phyloP scores from a whole-genome alignment of 2,797 vertebrate genomes.

The Artibeus jamaicensis region DNA sequence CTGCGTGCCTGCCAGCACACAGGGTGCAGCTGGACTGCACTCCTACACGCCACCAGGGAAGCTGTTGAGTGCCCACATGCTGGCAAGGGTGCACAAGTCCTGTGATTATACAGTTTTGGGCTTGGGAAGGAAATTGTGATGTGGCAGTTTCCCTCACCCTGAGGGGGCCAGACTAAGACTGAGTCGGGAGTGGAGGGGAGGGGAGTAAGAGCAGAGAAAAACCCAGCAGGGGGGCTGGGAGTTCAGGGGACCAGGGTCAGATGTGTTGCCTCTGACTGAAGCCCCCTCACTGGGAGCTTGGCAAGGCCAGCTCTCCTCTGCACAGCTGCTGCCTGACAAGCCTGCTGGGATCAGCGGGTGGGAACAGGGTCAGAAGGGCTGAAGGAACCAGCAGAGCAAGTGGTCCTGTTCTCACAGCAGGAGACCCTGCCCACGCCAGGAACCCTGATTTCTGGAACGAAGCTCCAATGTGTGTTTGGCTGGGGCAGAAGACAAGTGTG shows the following conservation, averaged over 20 bases:
- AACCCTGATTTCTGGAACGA: constrained; percentile 8
- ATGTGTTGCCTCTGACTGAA: not conserved
- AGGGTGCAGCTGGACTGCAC: not conserved
- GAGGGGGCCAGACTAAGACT: not conserved
- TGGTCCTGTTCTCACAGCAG: not conserved
- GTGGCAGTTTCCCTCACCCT: not conserved
- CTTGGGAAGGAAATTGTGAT: not conserved
- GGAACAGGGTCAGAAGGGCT: not conserved
- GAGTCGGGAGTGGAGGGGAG: not conserved
- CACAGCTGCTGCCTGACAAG: constrained; percentile 43
- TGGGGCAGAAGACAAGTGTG: not conserved
- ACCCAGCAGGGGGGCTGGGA: not conserved
- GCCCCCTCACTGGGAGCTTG: constrained; percentile 22
- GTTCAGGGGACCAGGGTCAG: not conserved
- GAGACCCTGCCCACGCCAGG: not conserved
- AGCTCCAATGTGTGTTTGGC: not conserved
- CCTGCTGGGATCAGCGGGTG: not conserved
- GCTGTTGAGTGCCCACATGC: not conserved
- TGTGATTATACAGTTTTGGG: not conserved
- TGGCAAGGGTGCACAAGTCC: not conserved
- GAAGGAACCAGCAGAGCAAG: not conserved
- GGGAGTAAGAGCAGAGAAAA: constrained; percentile 22
- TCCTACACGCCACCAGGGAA: not conserved
- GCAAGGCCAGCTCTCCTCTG: not conserved
- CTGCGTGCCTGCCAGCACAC: not conserved